Conservation (phyloP, 2,113 vertebrate species). For the Chunga burmeisteri region DNA sequence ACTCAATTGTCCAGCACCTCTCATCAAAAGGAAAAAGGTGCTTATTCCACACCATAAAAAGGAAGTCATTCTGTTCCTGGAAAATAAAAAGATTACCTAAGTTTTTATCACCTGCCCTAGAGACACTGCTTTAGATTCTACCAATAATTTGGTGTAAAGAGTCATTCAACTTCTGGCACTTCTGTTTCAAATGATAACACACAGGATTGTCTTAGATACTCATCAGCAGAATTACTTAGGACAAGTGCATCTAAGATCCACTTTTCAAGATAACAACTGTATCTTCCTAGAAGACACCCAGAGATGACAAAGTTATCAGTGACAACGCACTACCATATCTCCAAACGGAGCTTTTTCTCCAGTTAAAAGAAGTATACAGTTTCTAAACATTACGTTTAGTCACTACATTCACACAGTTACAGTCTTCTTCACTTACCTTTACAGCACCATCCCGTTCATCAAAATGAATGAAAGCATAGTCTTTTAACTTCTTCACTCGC, state of each 20-base stretch:
- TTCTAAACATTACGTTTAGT: neutral
- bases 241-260: neutral
- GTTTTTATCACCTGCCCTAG: neutral
- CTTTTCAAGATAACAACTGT: neutral
- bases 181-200: neutral
- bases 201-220: neutral
- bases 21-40: neutral
- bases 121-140: neutral
- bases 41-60: neutral
- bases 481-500: slow-evolving; percentile 98
- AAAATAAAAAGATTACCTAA: neutral
- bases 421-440: slow-evolving; percentile 80
- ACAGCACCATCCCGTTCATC: slow-evolving; percentile 94
- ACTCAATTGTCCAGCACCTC: neutral
- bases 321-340: neutral
- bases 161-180: neutral
- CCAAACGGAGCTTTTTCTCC: neutral
- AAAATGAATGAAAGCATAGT: slow-evolving; percentile 98
- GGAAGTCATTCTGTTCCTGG: neutral
- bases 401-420: neutral
- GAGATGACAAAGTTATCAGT: neutral
- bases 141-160: neutral
- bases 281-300: neutral
- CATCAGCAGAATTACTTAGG: neutral
- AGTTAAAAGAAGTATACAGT: neutral